These are phyloP conservation scores for Sciurus niger DNA, from an alignment of 2,113 vertebrate species.

Conservation along the genomic window DNA sequence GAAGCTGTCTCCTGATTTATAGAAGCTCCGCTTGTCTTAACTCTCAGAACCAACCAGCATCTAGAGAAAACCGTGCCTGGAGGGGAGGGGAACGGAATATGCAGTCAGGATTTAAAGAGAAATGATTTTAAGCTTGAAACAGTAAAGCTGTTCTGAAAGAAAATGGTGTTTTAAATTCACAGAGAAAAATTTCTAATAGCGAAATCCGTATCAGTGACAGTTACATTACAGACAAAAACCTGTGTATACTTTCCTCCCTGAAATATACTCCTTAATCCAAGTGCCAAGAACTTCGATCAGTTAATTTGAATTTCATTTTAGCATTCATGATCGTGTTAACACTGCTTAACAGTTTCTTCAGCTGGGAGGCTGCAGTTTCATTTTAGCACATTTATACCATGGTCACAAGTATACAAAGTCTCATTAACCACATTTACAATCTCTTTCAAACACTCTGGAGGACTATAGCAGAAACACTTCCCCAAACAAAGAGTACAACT, in stretches of 20 bases:
- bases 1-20: conserved; percentile 88
- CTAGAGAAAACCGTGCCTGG: conserved; percentile 62
- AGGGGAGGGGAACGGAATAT: not conserved
- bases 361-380: conserved; percentile 23
- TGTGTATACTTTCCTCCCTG: not conserved
- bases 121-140: conserved; percentile 69
- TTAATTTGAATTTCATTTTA: conserved; percentile 57
- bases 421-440: conserved; percentile 68
- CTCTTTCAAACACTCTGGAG: conserved; percentile 58
- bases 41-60: conserved; percentile 70
- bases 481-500: conserved; percentile 32
- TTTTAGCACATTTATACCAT: conserved; percentile 67
- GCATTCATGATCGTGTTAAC: conserved; percentile 7
- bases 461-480: conserved; percentile 50
- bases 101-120: conserved; percentile 59
- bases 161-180: conserved; percentile 44
- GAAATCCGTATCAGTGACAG: conserved; percentile 11
- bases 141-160: conserved; percentile 66
- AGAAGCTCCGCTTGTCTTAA: conserved; percentile 79
- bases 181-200: conserved; percentile 51
- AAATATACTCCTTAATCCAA: conserved; percentile 43
- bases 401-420: conserved; percentile 67
- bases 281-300: conserved; percentile 38
- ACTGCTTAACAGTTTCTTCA: conserved; percentile 32
- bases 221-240: not conserved